Conservation (phyloP, 2,113 vertebrate genomes). For the Alaudala cheleensis region DNA sequence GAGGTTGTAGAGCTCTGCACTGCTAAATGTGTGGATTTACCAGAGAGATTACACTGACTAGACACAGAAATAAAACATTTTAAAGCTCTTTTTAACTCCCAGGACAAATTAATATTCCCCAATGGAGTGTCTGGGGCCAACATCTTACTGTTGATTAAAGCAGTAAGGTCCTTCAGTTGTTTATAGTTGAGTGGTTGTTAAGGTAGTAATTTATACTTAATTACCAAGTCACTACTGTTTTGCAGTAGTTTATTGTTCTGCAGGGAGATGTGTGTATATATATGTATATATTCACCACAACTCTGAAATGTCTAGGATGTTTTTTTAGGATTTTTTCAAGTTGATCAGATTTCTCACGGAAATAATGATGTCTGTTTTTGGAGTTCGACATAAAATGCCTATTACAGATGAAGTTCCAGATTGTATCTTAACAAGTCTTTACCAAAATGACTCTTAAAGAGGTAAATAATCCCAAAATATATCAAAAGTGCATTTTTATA, state of each 20-base stretch:
- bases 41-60: not conserved
- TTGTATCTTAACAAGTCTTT: not conserved
- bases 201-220: not conserved
- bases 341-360: not conserved
- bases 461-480: not conserved
- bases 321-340: not conserved
- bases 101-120: not conserved
- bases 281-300: not conserved
- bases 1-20: not conserved
- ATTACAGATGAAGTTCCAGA: not conserved
- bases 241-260: not conserved
- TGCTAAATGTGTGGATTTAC: not conserved
- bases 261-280: accelerated
- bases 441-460: not conserved
- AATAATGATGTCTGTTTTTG: not conserved
- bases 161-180: not conserved
- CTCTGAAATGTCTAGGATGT: not conserved
- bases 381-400: not conserved
- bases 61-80: not conserved
- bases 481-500: not conserved
- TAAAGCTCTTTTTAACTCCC: not conserved
- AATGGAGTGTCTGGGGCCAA: not conserved
- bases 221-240: not conserved
- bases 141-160: not conserved
- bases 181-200: not conserved